These are phyloP conservation scores for Thalassophryne amazonica DNA, from an alignment of 2,797 vertebrate species.

Conservation along the genomic window DNA sequence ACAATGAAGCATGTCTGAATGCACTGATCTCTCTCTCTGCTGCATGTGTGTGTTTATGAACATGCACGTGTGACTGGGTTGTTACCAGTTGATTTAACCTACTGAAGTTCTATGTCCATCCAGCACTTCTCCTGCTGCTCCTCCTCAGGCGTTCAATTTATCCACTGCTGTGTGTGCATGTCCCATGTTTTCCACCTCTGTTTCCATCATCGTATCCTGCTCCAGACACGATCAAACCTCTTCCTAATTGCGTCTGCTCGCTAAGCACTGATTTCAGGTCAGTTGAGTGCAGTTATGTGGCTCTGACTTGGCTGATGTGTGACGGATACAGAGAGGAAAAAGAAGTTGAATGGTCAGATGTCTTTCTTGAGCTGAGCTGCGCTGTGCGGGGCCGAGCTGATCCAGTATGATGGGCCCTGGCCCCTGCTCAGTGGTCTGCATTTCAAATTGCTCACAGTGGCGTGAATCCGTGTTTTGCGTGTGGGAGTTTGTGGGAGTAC, in stretches of 20 bases:
- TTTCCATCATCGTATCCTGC: too few species aligned
- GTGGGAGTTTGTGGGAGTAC: slow-evolving; percentile 19
- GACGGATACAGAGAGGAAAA: slow-evolving; percentile 1
- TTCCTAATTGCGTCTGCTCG: slow-evolving; percentile 45
- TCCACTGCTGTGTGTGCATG: slow-evolving; percentile 35
- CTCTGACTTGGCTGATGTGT: slow-evolving; percentile 23
- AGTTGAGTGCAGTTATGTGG: slow-evolving; percentile 25
- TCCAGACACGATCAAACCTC: slow-evolving; percentile 29
- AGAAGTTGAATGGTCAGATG: slow-evolving; percentile 43
- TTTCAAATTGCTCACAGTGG: slow-evolving; percentile 10
- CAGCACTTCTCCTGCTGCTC: slow-evolving; percentile 62
- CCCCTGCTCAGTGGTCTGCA: slow-evolving; percentile 1
- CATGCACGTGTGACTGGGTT: slow-evolving; percentile 46
- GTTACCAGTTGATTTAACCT: slow-evolving; percentile 56
- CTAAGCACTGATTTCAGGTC: slow-evolving; percentile 41
- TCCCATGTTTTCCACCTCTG: slow-evolving; percentile 32
- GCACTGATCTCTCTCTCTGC: slow-evolving; percentile 75
- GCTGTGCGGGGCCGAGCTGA: slow-evolving; percentile 1
- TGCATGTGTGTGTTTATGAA: slow-evolving; percentile 28
- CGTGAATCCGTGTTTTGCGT: slow-evolving; percentile 11
- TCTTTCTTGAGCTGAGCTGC: slow-evolving; percentile 27
- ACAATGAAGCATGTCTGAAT: slow-evolving; percentile 70
- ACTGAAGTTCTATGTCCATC: slow-evolving; percentile 65
- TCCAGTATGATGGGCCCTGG: slow-evolving; percentile 4
- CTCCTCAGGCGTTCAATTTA: slow-evolving; percentile 61